phyloP scores from a whole-genome alignment of 2,797 vertebrate genomes.

The Rhynchotus rufescens region DNA sequence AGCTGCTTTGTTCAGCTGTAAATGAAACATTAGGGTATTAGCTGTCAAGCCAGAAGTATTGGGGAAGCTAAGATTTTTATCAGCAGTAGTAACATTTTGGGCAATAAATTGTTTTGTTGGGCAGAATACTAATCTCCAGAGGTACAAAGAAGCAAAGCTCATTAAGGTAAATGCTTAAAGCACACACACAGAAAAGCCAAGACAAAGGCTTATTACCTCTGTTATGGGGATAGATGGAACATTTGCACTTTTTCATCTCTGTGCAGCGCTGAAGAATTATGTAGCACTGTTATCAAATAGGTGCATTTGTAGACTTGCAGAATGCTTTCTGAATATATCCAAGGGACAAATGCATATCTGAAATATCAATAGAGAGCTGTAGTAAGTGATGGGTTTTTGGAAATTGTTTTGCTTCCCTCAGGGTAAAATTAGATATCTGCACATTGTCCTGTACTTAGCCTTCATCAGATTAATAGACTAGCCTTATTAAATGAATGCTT shows the following conservation, averaged over 20 bases:
- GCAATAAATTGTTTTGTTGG: slow-evolving; percentile 84
- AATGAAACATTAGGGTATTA: slow-evolving; percentile 86
- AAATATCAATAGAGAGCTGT: slow-evolving; percentile 77
- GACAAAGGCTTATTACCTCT: slow-evolving; percentile 80
- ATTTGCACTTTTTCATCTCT: slow-evolving; percentile 68
- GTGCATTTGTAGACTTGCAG: slow-evolving; percentile 67
- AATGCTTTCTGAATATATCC: slow-evolving; percentile 75
- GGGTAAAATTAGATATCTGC: slow-evolving; percentile 70
- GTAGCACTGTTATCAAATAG: slow-evolving; percentile 74
- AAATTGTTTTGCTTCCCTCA: slow-evolving; percentile 76
- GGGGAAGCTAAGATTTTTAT: slow-evolving; percentile 83
- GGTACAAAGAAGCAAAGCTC: slow-evolving; percentile 83
- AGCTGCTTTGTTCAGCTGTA: slow-evolving; percentile 83
- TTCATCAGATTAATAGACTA: slow-evolving; percentile 74
- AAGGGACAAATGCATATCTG: slow-evolving; percentile 77
- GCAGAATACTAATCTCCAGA: slow-evolving; percentile 83
- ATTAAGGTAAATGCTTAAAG: slow-evolving; percentile 84
- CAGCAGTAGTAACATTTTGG: slow-evolving; percentile 82
- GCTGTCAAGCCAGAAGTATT: slow-evolving; percentile 83
- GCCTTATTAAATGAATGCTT: slow-evolving; percentile 73
- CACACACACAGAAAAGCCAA: slow-evolving; percentile 4
- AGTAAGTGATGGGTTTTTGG: slow-evolving; percentile 74
- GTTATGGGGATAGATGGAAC: slow-evolving; percentile 70
- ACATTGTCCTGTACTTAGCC: slow-evolving; percentile 60
- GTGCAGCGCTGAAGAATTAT: slow-evolving; percentile 70